Conservation (phyloP, 2,113 vertebrate species). For the Oryctolagus cuniculus region mOryCun1.1 NC_091442.1:91903001-91903500, state of each 20-base stretch:
- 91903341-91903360: background rate
- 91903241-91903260: conserved; percentile 22
- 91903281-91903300: background rate
- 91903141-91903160: background rate
- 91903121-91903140: conserved; percentile 59
- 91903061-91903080: conserved; percentile 65
- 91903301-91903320: background rate
- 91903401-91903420: background rate
- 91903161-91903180: conserved; percentile 43
- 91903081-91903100: conserved; percentile 18
- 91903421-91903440: background rate
- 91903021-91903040: conserved; percentile 42
- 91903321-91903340: background rate
- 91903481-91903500: background rate
- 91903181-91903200: conserved; percentile 39
- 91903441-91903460: background rate
- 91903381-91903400: background rate
- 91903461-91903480: conserved; percentile 22
- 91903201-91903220: background rate
- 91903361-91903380: background rate
- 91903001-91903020: conserved; percentile 49
- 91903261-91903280: background rate
- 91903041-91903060: conserved; percentile 58
- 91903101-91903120: conserved; percentile 47
- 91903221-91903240: conserved; percentile 34